phyloP scores from a whole-genome alignment of 92 coral and sea anemone species.

The Diadumene lineata region DNA sequence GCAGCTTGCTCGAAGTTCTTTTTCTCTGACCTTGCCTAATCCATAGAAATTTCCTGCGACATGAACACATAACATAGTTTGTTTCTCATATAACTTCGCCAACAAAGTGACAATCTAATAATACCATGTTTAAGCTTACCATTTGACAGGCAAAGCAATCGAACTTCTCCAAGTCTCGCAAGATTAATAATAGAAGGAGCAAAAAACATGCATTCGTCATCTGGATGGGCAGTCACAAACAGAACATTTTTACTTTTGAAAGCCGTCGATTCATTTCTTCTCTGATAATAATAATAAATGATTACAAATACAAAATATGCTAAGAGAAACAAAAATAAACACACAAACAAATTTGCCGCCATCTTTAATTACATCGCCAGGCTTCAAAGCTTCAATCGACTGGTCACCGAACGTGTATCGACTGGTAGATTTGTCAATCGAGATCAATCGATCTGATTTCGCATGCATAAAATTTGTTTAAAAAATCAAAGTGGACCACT shows the following conservation, averaged over 20 bases:
- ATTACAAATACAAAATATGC: slow-evolving; percentile 16
- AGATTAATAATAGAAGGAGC: slow-evolving; percentile 79
- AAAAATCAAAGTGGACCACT: slow-evolving; percentile 12
- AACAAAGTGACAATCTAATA: too few species aligned
- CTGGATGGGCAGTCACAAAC: slow-evolving; percentile 92
- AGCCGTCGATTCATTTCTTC: neutral
- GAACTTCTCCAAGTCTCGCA: slow-evolving; percentile 48
- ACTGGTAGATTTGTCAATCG: slow-evolving; percentile 2
- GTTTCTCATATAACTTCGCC: too few species aligned
- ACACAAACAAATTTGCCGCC: slow-evolving; percentile 32
- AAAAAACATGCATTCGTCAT: slow-evolving; percentile 99
- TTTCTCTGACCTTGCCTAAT: slow-evolving; percentile 68
- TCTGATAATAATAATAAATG: slow-evolving; percentile 14
- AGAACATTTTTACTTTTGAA: slow-evolving; percentile 62
- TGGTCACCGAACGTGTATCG: neutral
- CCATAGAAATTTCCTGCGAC: slow-evolving; percentile 73
- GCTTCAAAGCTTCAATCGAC: slow-evolving; percentile 16
- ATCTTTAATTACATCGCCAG: slow-evolving; percentile 23
- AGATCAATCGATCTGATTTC: neutral
- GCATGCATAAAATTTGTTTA: neutral
- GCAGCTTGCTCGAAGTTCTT: slow-evolving; percentile 79
- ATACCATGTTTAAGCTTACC: slow-evolving; percentile 57
- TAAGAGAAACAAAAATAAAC: slow-evolving; percentile 1
- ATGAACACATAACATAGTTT: neutral
- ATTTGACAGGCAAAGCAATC: slow-evolving; percentile 72